Evolutionary conservation across 2,797 vertebrate species (phyloP), one percentile per base, ranked within the genome.

Genomic region (Gymnoscopelus braueri): DNA sequence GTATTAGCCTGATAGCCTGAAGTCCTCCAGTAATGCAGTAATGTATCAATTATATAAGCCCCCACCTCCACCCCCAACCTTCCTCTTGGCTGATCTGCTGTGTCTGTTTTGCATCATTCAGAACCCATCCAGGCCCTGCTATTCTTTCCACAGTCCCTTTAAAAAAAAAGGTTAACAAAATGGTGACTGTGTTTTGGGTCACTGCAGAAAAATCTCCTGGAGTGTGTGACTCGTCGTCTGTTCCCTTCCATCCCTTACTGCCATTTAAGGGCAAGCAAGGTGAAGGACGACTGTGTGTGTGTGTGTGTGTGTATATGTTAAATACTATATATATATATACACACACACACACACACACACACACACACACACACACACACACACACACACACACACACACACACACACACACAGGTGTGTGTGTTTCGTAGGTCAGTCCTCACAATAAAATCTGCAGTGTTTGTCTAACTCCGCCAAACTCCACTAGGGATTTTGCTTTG

Each of bases 231-330:
- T 50, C 0, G 72, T 84, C 84, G 74, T 67, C 63, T 73, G 26
- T 72, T 78, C 65, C 63, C 66, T 54, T 67, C 11, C 44, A 58
- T 78, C 80, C 71, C 7, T 72, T 77, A 51, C 84, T 71, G 75
- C 87, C 84, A 90, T 90, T 82, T 90, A 87, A 87, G 87, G 88
- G 58, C 79, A 50, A 72, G 69, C 74, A 78, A 75, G 78, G 74
- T 69, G 53, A 77, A 71, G 59, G 74, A 83, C 85, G 85, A 87
- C 32, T 29, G 26, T 29, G 26, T 29, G 26, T 29, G 3, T 29
- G 26, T 4, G 26, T 29, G 26, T 29, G 26, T 29, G 26, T 29
- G 26, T 29, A 2, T 29, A 2, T 29, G 3, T 29, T 29, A 29
- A 3, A 29, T 29, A 26, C 3, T 35, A 44, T 10, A 35, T 35